Evolutionary conservation across 2,113 vertebrate genomes (phyloP), one percentile per base, ranked within the genome.

Genomic region (Platysteira castanea): DNA sequence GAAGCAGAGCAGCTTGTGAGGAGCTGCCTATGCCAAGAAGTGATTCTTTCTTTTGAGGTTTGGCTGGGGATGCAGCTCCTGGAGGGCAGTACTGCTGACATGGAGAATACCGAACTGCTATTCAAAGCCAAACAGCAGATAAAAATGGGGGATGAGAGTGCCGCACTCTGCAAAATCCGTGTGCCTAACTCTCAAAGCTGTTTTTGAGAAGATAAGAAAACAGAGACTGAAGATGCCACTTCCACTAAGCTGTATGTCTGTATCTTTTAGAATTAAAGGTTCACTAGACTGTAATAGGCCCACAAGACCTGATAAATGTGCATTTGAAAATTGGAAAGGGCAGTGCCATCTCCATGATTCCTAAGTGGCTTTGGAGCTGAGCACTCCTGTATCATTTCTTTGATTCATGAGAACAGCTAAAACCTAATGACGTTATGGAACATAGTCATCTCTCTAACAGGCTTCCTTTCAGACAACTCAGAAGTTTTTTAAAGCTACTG

Each of bases 71-170:
- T 52, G 46, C 63, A 67, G 13, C 77, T 94, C 64, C 54, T 84
- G 64, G 68, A 91, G 89, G 91, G 87, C 76, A 81, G 68, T 74
- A 23, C 64, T 93, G 89, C 89, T 95, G 84, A 91, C 67, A 42
- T 3, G 13, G 69, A 0, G 0, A 78, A 63, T 78, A 70, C 52
- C 5, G 6, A 81, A 14, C 47, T 52, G 60, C 77, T 87, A 17
- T 77, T 95, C 44, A 56, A 37, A 88, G 68, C 73, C 44, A 63
- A 80, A 30, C 86, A 86, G 83, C 86, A 96, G 95, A 86, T 90
- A 63, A 5, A 94, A 90, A 73, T 47, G 93, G 86, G 67, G 75
- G 64, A 78, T 67, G 76, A 92, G 86, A 86, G 79, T 1, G 1
- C 70, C 77, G 52, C 7, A 6, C 52, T 94, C 87, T 65, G 37